A percentile compares a stretch with the other conserved stretches of the same genome.
Conservation (phyloP, 2,797 vertebrate species). For the Hylomyscus alleni region DNA sequence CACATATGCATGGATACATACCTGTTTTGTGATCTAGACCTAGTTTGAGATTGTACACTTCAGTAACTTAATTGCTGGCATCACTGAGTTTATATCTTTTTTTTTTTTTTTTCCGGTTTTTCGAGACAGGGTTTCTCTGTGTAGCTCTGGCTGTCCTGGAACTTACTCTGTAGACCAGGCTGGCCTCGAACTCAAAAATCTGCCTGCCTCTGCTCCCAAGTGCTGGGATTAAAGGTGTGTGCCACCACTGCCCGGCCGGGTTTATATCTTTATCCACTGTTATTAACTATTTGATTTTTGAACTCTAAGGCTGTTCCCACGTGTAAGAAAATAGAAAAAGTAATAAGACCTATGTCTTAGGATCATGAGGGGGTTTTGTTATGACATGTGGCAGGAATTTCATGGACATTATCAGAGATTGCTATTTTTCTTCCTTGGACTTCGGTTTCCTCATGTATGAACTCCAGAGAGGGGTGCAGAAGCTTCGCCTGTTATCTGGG, state of each 20-base stretch:
- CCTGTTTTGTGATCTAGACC: neutral
- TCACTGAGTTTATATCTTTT: constrained; percentile 2
- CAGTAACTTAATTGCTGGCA: neutral
- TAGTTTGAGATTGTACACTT: neutral
- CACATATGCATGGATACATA: neutral
- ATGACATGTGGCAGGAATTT: neutral
- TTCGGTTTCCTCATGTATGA: constrained; percentile 16
- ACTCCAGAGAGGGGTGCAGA: neutral
- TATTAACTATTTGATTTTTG: neutral
- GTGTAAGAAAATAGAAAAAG: neutral
- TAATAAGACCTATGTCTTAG: neutral
- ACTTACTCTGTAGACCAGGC: too few relatives aligned
- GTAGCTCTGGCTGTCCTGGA: too few relatives aligned
- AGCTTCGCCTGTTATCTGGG: neutral
- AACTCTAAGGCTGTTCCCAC: constrained; percentile 2
- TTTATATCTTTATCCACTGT: neutral
- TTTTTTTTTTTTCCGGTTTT: too few relatives aligned
- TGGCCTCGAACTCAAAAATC: too few relatives aligned
- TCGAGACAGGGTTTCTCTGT: too few relatives aligned
- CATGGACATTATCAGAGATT: neutral
- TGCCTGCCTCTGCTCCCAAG: too few relatives aligned
- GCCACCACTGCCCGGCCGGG: too few relatives aligned
- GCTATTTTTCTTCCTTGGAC: neutral
- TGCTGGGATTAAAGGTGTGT: too few relatives aligned
- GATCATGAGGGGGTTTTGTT: neutral